Evolutionary conservation across 2,113 vertebrate genomes (phyloP).

Genomic region (Rhinogobius similis): DNA sequence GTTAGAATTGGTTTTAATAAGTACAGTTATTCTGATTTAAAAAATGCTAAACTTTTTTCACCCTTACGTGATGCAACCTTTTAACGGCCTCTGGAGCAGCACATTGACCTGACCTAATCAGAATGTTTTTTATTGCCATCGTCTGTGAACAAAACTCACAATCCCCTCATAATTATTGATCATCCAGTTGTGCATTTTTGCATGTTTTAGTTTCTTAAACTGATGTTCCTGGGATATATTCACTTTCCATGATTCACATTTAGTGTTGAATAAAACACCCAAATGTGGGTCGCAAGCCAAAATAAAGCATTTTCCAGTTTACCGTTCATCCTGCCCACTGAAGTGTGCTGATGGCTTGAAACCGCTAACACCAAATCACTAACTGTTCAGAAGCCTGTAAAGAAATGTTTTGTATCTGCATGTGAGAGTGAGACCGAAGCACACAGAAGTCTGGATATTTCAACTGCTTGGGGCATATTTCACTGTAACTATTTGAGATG

Average conservation of each 20-base stretch:
- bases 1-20: too few species aligned
- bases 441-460: neutral
- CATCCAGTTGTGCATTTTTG: neutral
- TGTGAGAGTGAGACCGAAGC: neutral
- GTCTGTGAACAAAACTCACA: too few species aligned
- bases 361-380: neutral
- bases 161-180: too few species aligned
- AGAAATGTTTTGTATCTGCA: constrained; percentile 1
- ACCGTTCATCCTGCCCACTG: neutral
- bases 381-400: constrained; percentile 1
- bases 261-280: neutral
- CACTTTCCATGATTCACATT: neutral
- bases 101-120: too few species aligned
- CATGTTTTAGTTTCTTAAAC: neutral
- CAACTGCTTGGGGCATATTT: neutral
- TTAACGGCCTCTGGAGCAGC: too few species aligned
- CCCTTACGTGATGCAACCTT: too few species aligned
- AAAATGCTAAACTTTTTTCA: too few species aligned
- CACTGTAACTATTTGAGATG: constrained; percentile 10
- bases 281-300: neutral
- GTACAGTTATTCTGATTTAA: too few species aligned
- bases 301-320: neutral
- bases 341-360: neutral
- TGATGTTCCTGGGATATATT: neutral
- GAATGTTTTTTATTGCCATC: too few species aligned